Evolutionary conservation across 1,140 invertebrate species (phyloP).

Genomic region (Oppia nitens): DNA sequence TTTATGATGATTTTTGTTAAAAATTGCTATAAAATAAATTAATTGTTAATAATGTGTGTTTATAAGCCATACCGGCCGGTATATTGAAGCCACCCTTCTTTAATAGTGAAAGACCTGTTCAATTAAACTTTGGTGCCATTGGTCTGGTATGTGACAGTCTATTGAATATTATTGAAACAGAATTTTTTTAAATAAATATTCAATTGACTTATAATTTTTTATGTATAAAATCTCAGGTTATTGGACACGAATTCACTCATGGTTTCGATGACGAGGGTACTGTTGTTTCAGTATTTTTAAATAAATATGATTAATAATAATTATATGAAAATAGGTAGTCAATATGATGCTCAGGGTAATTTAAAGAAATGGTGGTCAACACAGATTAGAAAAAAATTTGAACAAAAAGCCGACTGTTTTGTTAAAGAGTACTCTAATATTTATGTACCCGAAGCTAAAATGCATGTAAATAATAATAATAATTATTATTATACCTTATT

Average conservation of each 20-base stretch:
- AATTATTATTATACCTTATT: neutral
- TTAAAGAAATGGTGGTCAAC: neutral
- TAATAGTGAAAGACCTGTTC: constrained; percentile 50
- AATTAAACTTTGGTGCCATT: neutral
- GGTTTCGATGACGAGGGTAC: constrained; percentile 87
- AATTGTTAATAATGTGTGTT: constrained; percentile 33
- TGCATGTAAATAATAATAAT: neutral
- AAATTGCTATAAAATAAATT: too few species aligned
- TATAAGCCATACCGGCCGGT: constrained; percentile 49
- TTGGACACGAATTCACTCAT: constrained; percentile 40
- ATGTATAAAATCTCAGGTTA: neutral
- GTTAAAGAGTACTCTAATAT: neutral
- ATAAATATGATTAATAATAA: neutral
- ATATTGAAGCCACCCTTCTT: constrained; percentile 80
- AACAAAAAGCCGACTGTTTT: neutral
- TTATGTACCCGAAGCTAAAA: neutral
- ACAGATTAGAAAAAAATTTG: neutral
- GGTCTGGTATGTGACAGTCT: neutral
- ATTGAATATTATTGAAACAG: too few species aligned
- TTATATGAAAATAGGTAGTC: neutral
- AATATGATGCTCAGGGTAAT: neutral
- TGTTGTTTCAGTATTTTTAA: neutral
- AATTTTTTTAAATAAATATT: neutral
- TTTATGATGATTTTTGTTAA: too few species aligned
- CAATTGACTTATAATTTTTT: neutral